phyloP scores from a whole-genome alignment of 1,140 invertebrate species.

The Drosophila mauritiana region DNA sequence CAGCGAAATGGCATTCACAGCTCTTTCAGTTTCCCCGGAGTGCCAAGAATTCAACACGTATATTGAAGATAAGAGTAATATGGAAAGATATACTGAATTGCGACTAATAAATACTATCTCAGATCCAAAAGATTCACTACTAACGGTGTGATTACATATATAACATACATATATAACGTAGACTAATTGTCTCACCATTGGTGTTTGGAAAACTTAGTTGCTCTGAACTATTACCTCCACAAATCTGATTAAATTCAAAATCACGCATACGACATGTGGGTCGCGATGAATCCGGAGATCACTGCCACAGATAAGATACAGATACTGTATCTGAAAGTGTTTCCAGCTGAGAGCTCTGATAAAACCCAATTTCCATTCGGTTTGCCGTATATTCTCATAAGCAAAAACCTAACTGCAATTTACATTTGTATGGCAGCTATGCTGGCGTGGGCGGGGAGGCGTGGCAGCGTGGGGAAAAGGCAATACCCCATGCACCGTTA shows the following conservation, averaged over 20 bases:
- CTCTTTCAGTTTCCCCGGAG: background rate
- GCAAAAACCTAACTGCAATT: conserved; percentile 46
- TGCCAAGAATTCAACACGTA: too few relatives aligned
- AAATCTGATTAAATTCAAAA: background rate
- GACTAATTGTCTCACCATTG: too few relatives aligned
- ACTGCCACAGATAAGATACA: conserved; percentile 4
- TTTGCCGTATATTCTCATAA: conserved; percentile 47
- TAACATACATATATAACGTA: too few relatives aligned
- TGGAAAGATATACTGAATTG: background rate
- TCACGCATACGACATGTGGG: conserved; percentile 27
- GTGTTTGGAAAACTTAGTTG: too few relatives aligned
- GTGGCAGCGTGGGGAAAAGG: conserved; percentile 1
- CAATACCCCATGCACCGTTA: conserved; percentile 67
- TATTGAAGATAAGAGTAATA: background rate
- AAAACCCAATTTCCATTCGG: conserved; percentile 44
- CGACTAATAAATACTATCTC: background rate
- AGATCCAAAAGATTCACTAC: too few relatives aligned
- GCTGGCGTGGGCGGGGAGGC: background rate
- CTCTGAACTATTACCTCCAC: background rate
- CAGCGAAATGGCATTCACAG: background rate
- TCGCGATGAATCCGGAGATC: background rate
- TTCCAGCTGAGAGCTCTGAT: conserved; percentile 26
- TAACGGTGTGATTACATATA: too few relatives aligned
- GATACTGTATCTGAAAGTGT: conserved; percentile 4
- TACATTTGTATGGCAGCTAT: conserved; percentile 40